These are phyloP conservation scores for Parambassis ranga DNA, from an alignment of 2,797 vertebrate genomes.

Conservation along the genomic window DNA sequence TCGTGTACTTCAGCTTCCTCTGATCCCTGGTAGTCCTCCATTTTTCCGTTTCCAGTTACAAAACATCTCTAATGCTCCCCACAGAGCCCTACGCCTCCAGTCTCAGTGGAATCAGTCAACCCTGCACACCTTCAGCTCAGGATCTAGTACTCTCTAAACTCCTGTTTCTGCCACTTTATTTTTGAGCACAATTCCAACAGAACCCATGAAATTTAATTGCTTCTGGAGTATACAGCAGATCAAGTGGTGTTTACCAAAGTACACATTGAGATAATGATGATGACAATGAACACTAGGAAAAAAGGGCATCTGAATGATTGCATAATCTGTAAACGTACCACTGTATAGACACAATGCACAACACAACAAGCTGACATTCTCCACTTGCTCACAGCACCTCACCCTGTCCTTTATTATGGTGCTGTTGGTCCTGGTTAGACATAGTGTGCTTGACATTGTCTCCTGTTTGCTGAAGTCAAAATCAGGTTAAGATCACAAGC, in stretches of 20 bases:
- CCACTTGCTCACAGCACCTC: background rate
- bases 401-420: background rate
- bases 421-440: slow-evolving; percentile 24
- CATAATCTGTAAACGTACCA: background rate
- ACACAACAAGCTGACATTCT: background rate
- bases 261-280: slow-evolving; percentile 9
- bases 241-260: slow-evolving; percentile 13
- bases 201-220: slow-evolving; percentile 25
- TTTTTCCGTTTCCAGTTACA: slow-evolving; percentile 58
- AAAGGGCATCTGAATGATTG: background rate
- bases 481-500: slow-evolving; percentile 54
- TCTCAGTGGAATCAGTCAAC: slow-evolving; percentile 44
- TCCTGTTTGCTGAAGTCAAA: slow-evolving; percentile 41
- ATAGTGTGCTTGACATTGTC: slow-evolving; percentile 48
- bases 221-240: slow-evolving; percentile 1
- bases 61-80: slow-evolving; percentile 59
- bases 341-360: background rate
- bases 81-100: slow-evolving; percentile 52
- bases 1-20: slow-evolving; percentile 43
- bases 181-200: slow-evolving; percentile 37
- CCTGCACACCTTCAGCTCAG: slow-evolving; percentile 24
- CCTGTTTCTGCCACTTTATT: slow-evolving; percentile 15
- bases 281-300: background rate
- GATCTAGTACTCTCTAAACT: slow-evolving; percentile 27
- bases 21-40: slow-evolving; percentile 55